phyloP scores from a whole-genome alignment of 2,113 vertebrate genomes.

The Craseonycteris thonglongyai region DNA sequence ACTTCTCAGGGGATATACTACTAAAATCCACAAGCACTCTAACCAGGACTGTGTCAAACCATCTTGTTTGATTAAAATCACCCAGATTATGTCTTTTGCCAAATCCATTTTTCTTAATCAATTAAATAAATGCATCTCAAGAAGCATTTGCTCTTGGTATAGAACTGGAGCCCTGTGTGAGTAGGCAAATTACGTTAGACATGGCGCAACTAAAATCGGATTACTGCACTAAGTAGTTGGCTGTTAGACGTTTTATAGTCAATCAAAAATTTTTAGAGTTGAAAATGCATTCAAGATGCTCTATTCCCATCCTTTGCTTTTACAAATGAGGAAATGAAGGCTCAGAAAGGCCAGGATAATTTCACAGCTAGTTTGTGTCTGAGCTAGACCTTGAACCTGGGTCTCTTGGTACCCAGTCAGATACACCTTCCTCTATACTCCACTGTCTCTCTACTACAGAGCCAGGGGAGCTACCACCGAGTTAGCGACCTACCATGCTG shows the following conservation, averaged over 20 bases:
- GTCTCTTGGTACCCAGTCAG: background rate
- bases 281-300: background rate
- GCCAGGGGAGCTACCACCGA: background rate
- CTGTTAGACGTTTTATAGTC: background rate
- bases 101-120: background rate
- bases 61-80: background rate
- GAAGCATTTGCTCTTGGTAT: background rate
- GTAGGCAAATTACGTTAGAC: background rate
- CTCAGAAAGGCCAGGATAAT: background rate
- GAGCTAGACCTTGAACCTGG: background rate
- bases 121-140: background rate
- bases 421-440: background rate
- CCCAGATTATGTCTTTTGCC: background rate
- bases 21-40: background rate
- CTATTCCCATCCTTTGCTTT: background rate
- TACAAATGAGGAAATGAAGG: background rate
- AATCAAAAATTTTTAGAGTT: background rate
- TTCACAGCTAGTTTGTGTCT: background rate
- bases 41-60: background rate
- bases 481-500: background rate
- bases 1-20: background rate
- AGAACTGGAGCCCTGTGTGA: background rate
- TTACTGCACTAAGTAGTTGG: background rate
- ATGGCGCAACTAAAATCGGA: background rate
- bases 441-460: background rate